phyloP scores from a whole-genome alignment of 2,888 invertebrate genomes.

The Sceliomorpha sp. region DNA sequence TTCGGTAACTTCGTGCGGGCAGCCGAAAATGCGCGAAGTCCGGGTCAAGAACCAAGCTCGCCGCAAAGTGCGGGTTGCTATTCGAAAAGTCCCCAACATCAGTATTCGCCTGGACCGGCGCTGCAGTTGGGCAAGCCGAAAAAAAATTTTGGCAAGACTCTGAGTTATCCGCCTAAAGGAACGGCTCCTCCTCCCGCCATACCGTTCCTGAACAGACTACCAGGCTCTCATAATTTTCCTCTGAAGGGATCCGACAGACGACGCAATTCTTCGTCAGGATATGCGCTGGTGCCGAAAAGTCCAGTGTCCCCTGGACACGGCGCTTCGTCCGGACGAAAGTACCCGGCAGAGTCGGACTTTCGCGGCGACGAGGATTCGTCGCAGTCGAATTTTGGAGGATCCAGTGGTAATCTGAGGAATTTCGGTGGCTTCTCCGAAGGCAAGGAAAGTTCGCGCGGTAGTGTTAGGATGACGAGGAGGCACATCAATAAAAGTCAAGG shows the following conservation, averaged over 20 bases:
- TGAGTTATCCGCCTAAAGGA: conserved; percentile 70
- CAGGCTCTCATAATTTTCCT: conserved; percentile 60
- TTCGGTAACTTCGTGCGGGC: conserved; percentile 65
- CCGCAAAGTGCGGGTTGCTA: conserved; percentile 58
- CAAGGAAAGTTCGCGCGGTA: conserved; percentile 12
- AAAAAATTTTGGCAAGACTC: conserved; percentile 66
- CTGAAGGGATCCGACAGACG: conserved; percentile 63
- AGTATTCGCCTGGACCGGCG: conserved; percentile 57
- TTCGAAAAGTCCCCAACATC: conserved; percentile 59
- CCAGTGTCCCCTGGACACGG: conserved; percentile 69
- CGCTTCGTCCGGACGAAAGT: conserved; percentile 39
- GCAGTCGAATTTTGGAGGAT: conserved; percentile 16
- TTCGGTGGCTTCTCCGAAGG: conserved; percentile 13
- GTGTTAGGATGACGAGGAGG: conserved; percentile 36
- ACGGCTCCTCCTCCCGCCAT: conserved; percentile 61
- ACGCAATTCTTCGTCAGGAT: conserved; percentile 68
- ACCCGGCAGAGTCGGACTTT: conserved; percentile 13
- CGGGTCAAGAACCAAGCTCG: conserved; percentile 31
- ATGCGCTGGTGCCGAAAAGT: conserved; percentile 60
- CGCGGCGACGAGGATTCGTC: background rate
- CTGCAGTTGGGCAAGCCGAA: conserved; percentile 70
- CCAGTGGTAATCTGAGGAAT: conserved; percentile 28
- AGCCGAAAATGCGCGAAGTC: conserved; percentile 38
- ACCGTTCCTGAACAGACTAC: no score
- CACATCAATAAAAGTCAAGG: conserved; percentile 74